Evolutionary conservation across 2,888 invertebrate species (phyloP).

Genomic region (Lingula anatina): DNA sequence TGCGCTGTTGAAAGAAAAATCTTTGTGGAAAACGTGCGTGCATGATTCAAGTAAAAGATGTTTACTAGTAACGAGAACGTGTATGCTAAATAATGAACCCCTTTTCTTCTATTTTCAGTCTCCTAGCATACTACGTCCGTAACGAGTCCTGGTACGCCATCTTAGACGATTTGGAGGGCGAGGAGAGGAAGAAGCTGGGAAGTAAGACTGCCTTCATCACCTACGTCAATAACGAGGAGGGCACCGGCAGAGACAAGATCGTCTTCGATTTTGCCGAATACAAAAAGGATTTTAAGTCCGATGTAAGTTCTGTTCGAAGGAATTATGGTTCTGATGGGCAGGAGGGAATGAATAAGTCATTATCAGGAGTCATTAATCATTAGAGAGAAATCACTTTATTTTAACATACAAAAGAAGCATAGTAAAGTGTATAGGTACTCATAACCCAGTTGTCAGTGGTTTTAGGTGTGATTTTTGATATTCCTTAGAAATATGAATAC

Average conservation of each 20-base stretch:
- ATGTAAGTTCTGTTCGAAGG: constrained; percentile 16
- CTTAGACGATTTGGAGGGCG: constrained; percentile 31
- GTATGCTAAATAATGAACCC: not conserved
- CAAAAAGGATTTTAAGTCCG: constrained; percentile 26
- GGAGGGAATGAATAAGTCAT: too few relatives aligned
- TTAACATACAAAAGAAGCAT: too few relatives aligned
- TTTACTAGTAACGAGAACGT: not conserved
- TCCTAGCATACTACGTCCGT: constrained; percentile 24
- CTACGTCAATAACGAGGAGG: constrained; percentile 30
- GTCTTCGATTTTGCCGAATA: constrained; percentile 38
- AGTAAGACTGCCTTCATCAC: constrained; percentile 33
- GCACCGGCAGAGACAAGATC: constrained; percentile 30
- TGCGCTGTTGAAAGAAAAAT: too few relatives aligned
- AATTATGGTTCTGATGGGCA: too few relatives aligned
- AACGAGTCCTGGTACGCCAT: constrained; percentile 39
- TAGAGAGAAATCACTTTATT: too few relatives aligned
- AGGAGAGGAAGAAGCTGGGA: constrained; percentile 20
- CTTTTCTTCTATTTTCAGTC: constrained; percentile 12
- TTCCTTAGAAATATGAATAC: too few relatives aligned
- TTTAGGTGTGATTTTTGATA: too few relatives aligned
- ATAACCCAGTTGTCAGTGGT: not conserved
- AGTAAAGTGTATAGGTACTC: too few relatives aligned
- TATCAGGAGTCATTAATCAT: too few relatives aligned
- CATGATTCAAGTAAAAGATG: too few relatives aligned
- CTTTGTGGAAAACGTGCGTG: too few relatives aligned